Evolutionary conservation across 2,888 invertebrate genomes (phyloP).

Genomic region (Ectropis crepuscularia): DNA sequence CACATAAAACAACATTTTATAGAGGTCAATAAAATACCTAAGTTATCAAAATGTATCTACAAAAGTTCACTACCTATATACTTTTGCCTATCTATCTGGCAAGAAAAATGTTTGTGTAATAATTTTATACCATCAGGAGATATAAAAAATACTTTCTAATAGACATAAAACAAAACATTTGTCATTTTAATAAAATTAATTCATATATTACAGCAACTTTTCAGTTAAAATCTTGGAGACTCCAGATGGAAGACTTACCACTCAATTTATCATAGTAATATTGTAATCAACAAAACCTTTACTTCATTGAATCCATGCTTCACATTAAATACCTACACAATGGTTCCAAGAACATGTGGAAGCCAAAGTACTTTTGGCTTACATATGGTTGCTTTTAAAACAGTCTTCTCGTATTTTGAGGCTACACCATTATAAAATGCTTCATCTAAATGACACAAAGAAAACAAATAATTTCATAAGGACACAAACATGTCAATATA

Average conservation of each 20-base stretch:
- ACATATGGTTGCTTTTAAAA: constrained; percentile 13
- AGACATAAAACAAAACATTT: too few relatives aligned
- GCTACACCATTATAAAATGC: constrained; percentile 8
- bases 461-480: not conserved
- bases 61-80: constrained; percentile 32
- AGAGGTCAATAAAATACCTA: constrained; percentile 17
- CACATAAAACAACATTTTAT: constrained; percentile 34
- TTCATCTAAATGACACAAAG: constrained; percentile 3
- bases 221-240: too few relatives aligned
- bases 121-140: too few relatives aligned
- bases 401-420: constrained; percentile 22
- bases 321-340: not conserved
- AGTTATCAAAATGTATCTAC: constrained; percentile 32
- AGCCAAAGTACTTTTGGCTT: constrained; percentile 6
- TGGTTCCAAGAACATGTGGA: constrained; percentile 3
- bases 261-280: not conserved
- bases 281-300: not conserved
- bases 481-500: not conserved
- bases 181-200: too few relatives aligned
- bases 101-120: not conserved
- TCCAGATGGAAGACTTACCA: constrained; percentile 16
- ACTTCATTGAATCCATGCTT: not conserved
- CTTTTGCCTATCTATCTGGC: constrained; percentile 19
- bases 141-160: too few relatives aligned
- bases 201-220: too few relatives aligned